Base-by-base conservation (phyloP, 2,888 invertebrate genomes). In the Campoplex capitator region DNA sequence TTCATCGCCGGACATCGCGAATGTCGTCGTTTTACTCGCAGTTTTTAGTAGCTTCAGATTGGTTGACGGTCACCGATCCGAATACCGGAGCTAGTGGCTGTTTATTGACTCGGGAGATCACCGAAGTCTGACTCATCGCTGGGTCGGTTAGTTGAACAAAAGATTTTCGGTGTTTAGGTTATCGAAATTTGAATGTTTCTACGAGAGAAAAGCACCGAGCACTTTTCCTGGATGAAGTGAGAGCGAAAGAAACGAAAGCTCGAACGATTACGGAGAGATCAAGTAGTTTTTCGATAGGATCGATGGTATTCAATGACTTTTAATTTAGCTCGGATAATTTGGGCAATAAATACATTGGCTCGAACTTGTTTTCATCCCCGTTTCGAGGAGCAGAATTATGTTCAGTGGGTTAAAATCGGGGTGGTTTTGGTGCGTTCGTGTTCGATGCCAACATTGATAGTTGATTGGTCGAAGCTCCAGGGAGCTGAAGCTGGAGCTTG, bases 401-500 rank as follows among this genome's bases (percentile, higher is more conserved):
- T 18, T 74, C 54, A 28, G 48, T 70, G 70, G 11, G 81, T 65
- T 74, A 28, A 71, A 81, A 74, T 65, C 16, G 70, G 16, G 54
- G 54, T 81, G 32, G 48, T 45, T 28, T 54, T 28, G 67, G 38
- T 54, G 23, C n/a, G 16, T 48, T 18, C 11, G 28, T 56, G 16
- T 65, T 16, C 38, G 18, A 48, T 32, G 32, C 7, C 54, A 73
- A 28, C 71, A 48, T 48, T 51, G 82, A 67, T 74, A 42, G 75
- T 56, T 51, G 62, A 82, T 75, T 68, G 74, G 51, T 32, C 38
- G 23, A 79, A 71, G 58, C 73, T 38, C 54, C 79, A n/a, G 38
- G 54, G 74, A 32, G n/a, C 70, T 32, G 42, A 28, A 23, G 23
- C 23, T 23, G 58, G 38, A 38, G 23, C 45, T 28, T 68, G 32